phyloP scores from a whole-genome alignment of 2,113 vertebrate genomes.

The Mesitornis unicolor region DNA sequence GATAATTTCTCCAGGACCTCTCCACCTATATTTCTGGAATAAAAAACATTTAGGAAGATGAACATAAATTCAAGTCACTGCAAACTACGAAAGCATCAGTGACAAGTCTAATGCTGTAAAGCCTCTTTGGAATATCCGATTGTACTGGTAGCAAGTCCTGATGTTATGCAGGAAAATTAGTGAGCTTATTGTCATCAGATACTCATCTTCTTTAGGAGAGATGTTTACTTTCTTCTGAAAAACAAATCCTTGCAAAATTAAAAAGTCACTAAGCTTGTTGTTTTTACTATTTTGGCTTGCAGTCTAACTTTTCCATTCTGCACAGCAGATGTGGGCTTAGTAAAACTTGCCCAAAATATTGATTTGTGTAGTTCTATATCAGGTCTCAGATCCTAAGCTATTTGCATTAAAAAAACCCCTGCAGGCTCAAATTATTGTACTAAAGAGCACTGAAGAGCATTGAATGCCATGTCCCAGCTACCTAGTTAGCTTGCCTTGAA shows the following conservation, averaged over 20 bases:
- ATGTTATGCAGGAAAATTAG: neutral
- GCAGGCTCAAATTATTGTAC: neutral
- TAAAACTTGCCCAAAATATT: neutral
- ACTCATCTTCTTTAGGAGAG: neutral
- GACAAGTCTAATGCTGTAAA: neutral
- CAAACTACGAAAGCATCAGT: neutral
- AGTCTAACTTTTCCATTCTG: neutral
- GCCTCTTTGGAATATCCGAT: neutral
- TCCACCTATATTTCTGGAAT: neutral
- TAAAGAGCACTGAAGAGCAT: neutral
- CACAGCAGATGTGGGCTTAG: neutral
- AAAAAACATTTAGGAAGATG: neutral
- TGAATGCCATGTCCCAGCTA: neutral
- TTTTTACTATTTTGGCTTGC: neutral
- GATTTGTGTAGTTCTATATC: neutral
- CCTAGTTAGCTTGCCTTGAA: neutral
- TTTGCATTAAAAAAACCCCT: neutral
- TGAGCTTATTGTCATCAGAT: neutral
- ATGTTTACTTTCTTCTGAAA: neutral
- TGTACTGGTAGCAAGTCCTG: neutral
- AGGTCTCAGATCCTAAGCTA: neutral
- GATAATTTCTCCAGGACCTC: neutral
- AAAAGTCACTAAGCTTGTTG: neutral
- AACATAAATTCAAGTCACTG: neutral
- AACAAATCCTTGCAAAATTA: neutral